phyloP scores from a whole-genome alignment of 2,888 invertebrate species.

The Andrena bicolor region DNA sequence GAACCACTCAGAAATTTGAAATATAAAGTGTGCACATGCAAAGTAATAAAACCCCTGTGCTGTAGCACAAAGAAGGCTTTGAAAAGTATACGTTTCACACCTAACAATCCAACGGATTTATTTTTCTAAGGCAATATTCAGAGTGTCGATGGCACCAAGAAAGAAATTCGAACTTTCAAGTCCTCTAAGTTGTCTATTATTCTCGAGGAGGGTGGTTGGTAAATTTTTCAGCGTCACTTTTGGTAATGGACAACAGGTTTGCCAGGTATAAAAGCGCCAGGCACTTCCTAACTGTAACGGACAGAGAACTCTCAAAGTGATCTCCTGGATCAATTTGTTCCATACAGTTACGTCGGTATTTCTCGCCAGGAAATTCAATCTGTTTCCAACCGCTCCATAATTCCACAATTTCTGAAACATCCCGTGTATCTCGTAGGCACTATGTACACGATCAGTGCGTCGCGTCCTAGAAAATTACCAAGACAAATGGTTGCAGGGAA shows the following conservation, averaged over 20 bases:
- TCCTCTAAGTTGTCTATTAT: background rate
- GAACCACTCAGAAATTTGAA: no score
- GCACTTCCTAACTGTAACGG: background rate
- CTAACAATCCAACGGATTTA: background rate
- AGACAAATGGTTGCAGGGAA: conserved; percentile 9
- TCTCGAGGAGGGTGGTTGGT: background rate
- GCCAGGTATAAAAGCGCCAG: background rate
- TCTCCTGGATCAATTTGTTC: conserved; percentile 1
- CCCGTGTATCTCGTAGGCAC: background rate
- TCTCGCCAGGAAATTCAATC: conserved; percentile 12
- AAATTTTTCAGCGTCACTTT: background rate
- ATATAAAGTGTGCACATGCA: no score
- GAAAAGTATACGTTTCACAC: no score
- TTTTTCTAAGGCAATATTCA: background rate
- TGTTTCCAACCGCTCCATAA: background rate
- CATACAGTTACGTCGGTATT: background rate
- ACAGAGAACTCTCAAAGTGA: background rate
- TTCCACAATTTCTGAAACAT: background rate
- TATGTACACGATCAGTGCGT: background rate
- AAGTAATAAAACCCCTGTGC: no score
- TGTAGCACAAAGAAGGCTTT: no score
- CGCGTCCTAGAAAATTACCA: conserved; percentile 26
- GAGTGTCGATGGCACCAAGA: background rate
- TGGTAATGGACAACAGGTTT: background rate
- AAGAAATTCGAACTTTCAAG: background rate